Evolutionary conservation across 2,113 vertebrate species (phyloP).

Genomic region (Phalacrocorax brasilianus): DNA sequence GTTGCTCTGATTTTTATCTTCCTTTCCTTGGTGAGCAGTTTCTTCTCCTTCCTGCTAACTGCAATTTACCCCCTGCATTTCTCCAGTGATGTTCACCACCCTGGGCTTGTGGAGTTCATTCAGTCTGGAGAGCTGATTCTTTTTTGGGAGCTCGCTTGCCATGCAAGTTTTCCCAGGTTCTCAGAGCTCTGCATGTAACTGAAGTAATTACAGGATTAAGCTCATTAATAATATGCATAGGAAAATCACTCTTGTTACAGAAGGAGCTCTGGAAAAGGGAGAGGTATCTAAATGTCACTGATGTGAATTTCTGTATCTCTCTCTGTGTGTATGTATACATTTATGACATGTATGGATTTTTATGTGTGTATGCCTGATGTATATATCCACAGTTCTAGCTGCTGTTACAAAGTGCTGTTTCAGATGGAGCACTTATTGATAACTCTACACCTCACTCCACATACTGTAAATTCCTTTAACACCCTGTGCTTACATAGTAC

Average conservation of each 20-base stretch:
- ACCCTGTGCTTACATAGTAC: neutral
- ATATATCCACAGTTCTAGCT: neutral
- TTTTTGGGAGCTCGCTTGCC: slow-evolving; percentile 46
- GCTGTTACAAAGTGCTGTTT: slow-evolving; percentile 24
- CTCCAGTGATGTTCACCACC: neutral
- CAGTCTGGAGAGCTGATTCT: neutral
- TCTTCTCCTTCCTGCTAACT: neutral
- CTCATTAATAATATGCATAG: slow-evolving; percentile 71
- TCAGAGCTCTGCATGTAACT: slow-evolving; percentile 68
- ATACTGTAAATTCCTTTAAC: slow-evolving; percentile 20
- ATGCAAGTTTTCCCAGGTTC: slow-evolving; percentile 66
- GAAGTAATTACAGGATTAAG: slow-evolving; percentile 69
- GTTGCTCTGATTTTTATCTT: slow-evolving; percentile 2
- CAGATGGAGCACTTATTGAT: neutral
- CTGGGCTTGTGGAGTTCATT: neutral
- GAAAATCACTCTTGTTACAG: slow-evolving; percentile 47
- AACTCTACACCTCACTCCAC: neutral
- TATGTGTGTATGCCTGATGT: neutral
- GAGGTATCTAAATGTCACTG: neutral
- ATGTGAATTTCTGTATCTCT: neutral
- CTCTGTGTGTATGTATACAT: neutral
- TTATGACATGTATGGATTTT: neutral
- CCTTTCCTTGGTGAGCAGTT: neutral
- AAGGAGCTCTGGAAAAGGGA: slow-evolving; percentile 22
- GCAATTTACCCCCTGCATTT: slow-evolving; percentile 1